Conservation (phyloP, 2,797 vertebrate species). For the Peromyscus nudipes region DNA sequence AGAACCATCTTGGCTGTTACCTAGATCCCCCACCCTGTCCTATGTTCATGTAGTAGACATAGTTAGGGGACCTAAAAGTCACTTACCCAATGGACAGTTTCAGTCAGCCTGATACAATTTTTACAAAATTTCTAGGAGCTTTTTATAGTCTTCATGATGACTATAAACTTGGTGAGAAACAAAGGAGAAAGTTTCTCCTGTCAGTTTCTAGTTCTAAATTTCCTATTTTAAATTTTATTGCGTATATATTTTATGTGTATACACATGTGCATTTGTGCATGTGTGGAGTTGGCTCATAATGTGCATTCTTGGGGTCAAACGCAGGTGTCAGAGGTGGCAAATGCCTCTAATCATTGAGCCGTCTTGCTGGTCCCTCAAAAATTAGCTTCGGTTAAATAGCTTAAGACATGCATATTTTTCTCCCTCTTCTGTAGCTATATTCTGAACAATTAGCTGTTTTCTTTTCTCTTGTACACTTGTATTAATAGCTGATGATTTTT, state of each 20-base stretch:
- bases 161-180: background rate
- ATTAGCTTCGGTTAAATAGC: background rate
- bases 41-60: background rate
- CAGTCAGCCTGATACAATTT: constrained; percentile 63
- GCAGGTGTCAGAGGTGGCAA: background rate
- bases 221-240: background rate
- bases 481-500: background rate
- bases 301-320: background rate
- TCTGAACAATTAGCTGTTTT: background rate
- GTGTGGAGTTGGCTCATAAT: background rate
- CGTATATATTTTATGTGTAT: background rate
- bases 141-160: constrained; percentile 51
- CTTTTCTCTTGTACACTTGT: background rate
- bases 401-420: background rate
- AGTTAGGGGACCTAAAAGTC: constrained; percentile 37
- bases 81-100: constrained; percentile 1
- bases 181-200: constrained; percentile 35
- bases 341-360: background rate
- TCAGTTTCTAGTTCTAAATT: constrained; percentile 13
- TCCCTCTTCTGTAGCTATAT: fast-evolving
- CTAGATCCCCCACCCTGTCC: background rate
- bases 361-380: background rate
- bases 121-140: constrained; percentile 56
- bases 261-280: background rate
- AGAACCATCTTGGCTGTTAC: background rate